Base-by-base conservation (phyloP, 1,140 invertebrate species). In the Drosophila murphyi region DNA sequence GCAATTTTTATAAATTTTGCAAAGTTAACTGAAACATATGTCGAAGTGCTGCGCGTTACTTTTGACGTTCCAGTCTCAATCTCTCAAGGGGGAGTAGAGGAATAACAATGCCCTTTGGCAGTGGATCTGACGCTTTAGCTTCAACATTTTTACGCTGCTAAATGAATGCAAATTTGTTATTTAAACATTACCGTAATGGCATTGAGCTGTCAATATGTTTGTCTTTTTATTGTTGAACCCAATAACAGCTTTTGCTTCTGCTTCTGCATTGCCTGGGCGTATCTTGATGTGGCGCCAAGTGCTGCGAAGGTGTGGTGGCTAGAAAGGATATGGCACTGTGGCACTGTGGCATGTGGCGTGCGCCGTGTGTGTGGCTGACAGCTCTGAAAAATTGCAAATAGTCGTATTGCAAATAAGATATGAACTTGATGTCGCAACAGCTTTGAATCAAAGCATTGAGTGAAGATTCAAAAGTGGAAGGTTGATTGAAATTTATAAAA, bases 201-300 rank as follows among this genome's bases (percentile, higher is more conserved):
- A 87, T 88, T 87, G 83, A 87, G 83, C 85, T 87, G 83, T 87
- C 83, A 87, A 87, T 87, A 87, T 80, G 85, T 83, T 83, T 88
- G 83, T 74, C 78, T 83, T 74, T 82, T 74, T 76, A 83, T 83
- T 83, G 83, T 80, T 59, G 79, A 72, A 63, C 61, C 43, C 31
- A 43, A 20, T 2, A 20, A 20, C 20, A 20, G 20, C 20, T 20
- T 20, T 1, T 20, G 20, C 20, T 20, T 20, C 0, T 60, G 35
- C 6, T 32, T 37, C 72, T 54, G 12, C 52, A 68, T 37, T 47
- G 65, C 12, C 34, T 7, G 39, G 29, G 39, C 6, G 34, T 37
- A 20, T 62, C 31, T 48, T 29, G 37, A 29, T 35, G 12, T 39
- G 47, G 31, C 47, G 31, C 41, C 63, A 12, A 57, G 28, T 57